A percentile compares a stretch with the other conserved stretches of the same genome.
These are phyloP conservation scores for Pagrus major DNA, from an alignment of 2,113 vertebrate genomes.

Conservation along the genomic window DNA sequence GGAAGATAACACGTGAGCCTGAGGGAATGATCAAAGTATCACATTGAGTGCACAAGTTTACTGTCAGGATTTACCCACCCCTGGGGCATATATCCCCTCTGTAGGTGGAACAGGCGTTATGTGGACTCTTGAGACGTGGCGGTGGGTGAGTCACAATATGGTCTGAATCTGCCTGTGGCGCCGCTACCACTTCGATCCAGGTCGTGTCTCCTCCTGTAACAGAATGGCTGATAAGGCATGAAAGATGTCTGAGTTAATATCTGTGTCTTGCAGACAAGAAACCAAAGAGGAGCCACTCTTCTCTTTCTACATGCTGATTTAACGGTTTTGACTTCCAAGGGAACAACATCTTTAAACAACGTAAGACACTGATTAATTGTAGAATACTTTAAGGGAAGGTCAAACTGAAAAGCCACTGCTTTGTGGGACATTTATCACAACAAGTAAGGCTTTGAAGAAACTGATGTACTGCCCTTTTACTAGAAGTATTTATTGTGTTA, in stretches of 20 bases:
- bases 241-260: constrained; percentile 32
- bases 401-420: constrained; percentile 30
- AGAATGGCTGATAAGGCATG: constrained; percentile 46
- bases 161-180: constrained; percentile 50
- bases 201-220: constrained; percentile 44
- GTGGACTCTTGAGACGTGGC: constrained; percentile 43
- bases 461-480: constrained; percentile 31
- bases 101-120: constrained; percentile 66
- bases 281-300: constrained; percentile 13
- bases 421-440: constrained; percentile 43
- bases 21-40: constrained; percentile 41
- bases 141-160: constrained; percentile 50
- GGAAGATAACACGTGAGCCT: constrained; percentile 16
- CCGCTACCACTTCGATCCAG: constrained; percentile 47
- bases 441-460: constrained; percentile 23
- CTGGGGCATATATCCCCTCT: constrained; percentile 77
- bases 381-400: constrained; percentile 32
- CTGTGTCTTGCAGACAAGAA: constrained; percentile 29
- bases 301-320: constrained; percentile 16
- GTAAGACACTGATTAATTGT: constrained; percentile 34
- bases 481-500: constrained; percentile 20
- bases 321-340: constrained; percentile 22
- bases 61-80: constrained; percentile 67
- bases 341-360: background rate
- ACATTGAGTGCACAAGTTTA: constrained; percentile 32